Conservation (phyloP, 2,797 vertebrate species). For the Eutrigla gurnardus region DNA sequence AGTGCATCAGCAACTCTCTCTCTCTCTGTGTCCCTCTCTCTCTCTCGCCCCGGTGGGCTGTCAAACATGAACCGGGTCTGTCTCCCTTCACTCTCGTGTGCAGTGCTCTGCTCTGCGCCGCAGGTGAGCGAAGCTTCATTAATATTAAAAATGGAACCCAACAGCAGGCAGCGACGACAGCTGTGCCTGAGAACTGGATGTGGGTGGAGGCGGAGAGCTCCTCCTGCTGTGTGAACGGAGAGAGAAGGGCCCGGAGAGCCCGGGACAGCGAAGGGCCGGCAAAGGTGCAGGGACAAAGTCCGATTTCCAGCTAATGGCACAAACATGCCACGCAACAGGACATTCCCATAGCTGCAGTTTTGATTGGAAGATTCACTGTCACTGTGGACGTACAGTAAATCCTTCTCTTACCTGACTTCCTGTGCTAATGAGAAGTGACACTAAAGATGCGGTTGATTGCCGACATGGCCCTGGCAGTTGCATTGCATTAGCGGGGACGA, state of each 20-base stretch:
- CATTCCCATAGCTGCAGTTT: constrained; percentile 7
- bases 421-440: constrained; percentile 79
- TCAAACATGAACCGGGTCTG: constrained; percentile 54
- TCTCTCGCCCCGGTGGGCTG: constrained; percentile 53
- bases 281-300: constrained; percentile 10
- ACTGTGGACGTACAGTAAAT: constrained; percentile 49
- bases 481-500: constrained; percentile 78
- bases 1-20: too few species aligned
- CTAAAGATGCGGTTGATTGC: constrained; percentile 81
- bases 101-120: constrained; percentile 36
- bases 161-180: constrained; percentile 56
- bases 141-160: constrained; percentile 69
- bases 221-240: constrained; percentile 46
- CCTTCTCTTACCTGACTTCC: constrained; percentile 66
- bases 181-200: constrained; percentile 35
- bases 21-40: constrained; percentile 1
- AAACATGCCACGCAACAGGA: constrained; percentile 18
- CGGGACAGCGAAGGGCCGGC: background rate
- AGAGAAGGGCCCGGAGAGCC: constrained; percentile 23
- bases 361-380: constrained; percentile 13
- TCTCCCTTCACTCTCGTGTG: constrained; percentile 17
- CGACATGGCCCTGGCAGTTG: constrained; percentile 73
- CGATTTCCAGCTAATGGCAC: constrained; percentile 25
- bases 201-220: constrained; percentile 41
- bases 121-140: constrained; percentile 73